These are phyloP conservation scores for Micronisus gabar DNA, from an alignment of 2,113 vertebrate species.

Conservation along the genomic window DNA sequence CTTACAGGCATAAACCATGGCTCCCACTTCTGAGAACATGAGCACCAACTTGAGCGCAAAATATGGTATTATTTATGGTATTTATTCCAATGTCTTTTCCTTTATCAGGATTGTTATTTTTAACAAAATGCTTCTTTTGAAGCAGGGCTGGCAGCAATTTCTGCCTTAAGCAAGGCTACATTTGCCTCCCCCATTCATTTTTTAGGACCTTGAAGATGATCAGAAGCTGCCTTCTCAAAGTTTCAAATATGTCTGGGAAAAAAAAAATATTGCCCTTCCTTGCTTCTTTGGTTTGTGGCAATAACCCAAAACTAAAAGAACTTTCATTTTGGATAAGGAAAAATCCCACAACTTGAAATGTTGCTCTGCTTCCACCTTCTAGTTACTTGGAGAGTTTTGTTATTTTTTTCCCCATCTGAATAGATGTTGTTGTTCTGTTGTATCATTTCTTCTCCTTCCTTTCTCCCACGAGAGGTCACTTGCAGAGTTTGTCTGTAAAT, in stretches of 20 bases:
- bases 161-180: not conserved
- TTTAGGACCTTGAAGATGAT: not conserved
- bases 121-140: not conserved
- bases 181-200: not conserved
- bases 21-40: not conserved
- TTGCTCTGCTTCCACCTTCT: not conserved
- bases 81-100: not conserved
- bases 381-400: not conserved
- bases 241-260: not conserved
- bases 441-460: not conserved
- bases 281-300: not conserved
- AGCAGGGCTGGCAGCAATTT: not conserved
- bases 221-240: not conserved
- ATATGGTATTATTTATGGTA: not conserved
- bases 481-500: not conserved
- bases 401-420: not conserved
- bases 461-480: not conserved
- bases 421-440: not conserved
- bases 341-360: not conserved
- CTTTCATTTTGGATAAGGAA: not conserved
- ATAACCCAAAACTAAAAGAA: not conserved
- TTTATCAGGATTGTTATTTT: not conserved
- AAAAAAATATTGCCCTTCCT: not conserved
- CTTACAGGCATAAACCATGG: not conserved
- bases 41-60: not conserved